Evolutionary conservation across 2,888 invertebrate genomes (phyloP).

Genomic region (Ceramica pisi): DNA sequence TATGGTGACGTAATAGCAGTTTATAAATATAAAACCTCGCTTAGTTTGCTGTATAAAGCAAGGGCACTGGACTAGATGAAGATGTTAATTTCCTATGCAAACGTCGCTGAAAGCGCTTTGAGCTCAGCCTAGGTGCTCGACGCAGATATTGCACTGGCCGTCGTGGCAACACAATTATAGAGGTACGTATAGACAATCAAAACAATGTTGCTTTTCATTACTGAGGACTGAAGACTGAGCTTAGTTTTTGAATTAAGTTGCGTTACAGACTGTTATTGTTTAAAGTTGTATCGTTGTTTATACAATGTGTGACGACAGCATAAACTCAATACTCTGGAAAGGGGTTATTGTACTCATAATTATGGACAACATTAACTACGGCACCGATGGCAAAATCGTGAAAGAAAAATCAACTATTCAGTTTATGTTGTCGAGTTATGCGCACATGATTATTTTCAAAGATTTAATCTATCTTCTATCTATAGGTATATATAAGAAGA

Average conservation of each 20-base stretch:
- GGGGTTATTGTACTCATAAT: too few relatives aligned
- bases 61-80: constrained; percentile 66
- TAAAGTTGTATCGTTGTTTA: neutral
- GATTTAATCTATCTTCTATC: too few relatives aligned
- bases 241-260: constrained; percentile 17
- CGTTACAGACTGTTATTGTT: neutral
- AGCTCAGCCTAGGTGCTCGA: constrained; percentile 68
- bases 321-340: too few relatives aligned
- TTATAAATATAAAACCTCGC: constrained; percentile 51
- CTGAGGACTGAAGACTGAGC: constrained; percentile 12
- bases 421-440: too few relatives aligned
- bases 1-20: constrained; percentile 20
- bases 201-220: constrained; percentile 52
- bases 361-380: too few relatives aligned
- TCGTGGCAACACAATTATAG: constrained; percentile 37
- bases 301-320: too few relatives aligned
- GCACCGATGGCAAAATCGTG: too few relatives aligned
- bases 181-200: constrained; percentile 39
- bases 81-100: constrained; percentile 79
- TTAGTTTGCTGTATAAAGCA: constrained; percentile 55
- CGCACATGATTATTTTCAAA: too few relatives aligned
- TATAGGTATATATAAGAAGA: too few relatives aligned
- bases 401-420: too few relatives aligned
- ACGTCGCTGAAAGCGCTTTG: constrained; percentile 66
- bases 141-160: constrained; percentile 60